Percentiles rank a stretch among this genome's conserved stretches.
phyloP scores from a whole-genome alignment of 2,888 invertebrate species.

The Augochlorella aurata region DNA sequence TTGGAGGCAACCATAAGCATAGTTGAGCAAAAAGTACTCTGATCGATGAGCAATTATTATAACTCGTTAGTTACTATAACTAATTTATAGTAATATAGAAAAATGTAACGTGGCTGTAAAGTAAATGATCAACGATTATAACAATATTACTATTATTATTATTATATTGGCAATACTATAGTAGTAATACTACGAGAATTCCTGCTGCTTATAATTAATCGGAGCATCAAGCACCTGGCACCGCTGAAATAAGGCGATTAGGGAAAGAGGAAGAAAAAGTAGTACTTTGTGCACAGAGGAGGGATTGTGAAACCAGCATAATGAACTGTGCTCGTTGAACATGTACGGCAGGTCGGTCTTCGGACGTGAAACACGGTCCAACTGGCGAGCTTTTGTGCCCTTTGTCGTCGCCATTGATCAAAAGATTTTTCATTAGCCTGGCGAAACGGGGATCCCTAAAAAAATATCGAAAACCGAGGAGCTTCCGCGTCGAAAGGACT shows the following conservation, averaged over 20 bases:
- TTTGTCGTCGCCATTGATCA: slow-evolving; percentile 2
- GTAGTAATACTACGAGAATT: background rate
- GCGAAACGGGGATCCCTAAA: background rate
- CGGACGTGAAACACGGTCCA: background rate
- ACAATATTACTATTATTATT: too few species aligned
- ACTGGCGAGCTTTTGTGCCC: background rate
- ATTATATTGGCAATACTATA: too few species aligned
- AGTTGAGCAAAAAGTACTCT: too few species aligned
- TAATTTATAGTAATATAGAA: too few species aligned
- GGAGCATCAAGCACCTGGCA: background rate
- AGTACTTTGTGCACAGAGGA: background rate
- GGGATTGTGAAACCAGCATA: background rate
- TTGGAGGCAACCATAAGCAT: too few species aligned
- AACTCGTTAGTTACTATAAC: too few species aligned
- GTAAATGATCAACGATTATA: too few species aligned
- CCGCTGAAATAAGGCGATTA: background rate
- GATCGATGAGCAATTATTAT: too few species aligned
- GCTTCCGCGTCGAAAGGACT: too few species aligned
- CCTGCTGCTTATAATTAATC: too few species aligned
- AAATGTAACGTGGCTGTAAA: too few species aligned
- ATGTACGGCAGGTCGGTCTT: background rate
- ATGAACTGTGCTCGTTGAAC: background rate
- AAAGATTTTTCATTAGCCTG: background rate
- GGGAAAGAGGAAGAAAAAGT: background rate
- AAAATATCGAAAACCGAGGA: background rate